Conservation (phyloP, 1,140 invertebrate species). For the Ctenoplectra terminalis region DNA sequence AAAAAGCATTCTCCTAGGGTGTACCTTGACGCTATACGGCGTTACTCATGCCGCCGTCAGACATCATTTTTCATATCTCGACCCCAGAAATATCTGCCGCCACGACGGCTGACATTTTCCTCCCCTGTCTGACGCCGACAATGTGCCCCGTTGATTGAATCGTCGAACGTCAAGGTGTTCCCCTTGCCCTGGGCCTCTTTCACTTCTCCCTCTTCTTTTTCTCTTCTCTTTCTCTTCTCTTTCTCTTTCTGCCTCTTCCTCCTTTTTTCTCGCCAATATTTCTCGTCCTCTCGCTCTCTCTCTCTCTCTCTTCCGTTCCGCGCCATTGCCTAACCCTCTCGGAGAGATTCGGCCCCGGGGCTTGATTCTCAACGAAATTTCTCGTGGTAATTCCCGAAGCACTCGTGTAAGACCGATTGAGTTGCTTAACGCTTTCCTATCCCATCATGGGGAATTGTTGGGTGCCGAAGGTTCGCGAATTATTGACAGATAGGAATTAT, state of each 20-base stretch:
- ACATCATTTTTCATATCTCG: constrained; percentile 77
- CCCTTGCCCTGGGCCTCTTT: constrained; percentile 3
- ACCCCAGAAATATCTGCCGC: constrained; percentile 68
- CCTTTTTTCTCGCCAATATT: neutral
- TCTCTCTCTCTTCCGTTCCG: constrained; percentile 2
- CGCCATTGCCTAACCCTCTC: constrained; percentile 13
- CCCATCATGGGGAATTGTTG: neutral
- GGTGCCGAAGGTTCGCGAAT: too few relatives aligned
- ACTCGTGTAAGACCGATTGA: constrained; percentile 41
- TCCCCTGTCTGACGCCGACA: constrained; percentile 68
- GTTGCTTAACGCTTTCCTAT: constrained; percentile 12
- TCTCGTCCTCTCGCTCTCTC: neutral
- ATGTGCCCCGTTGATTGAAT: constrained; percentile 75
- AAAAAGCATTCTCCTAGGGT: constrained; percentile 61
- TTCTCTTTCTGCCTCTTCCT: neutral
- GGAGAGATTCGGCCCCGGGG: constrained; percentile 5
- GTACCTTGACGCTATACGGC: constrained; percentile 27
- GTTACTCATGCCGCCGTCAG: constrained; percentile 54
- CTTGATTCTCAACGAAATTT: constrained; percentile 46
- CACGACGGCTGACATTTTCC: constrained; percentile 69
- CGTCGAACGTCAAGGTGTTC: constrained; percentile 65
- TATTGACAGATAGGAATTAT: too few relatives aligned
- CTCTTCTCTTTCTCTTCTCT: neutral
- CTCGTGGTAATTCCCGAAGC: constrained; percentile 39
- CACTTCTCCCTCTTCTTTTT: neutral